Evolutionary conservation across 2,888 invertebrate species (phyloP).

Genomic region (Operophtera brumata): DNA sequence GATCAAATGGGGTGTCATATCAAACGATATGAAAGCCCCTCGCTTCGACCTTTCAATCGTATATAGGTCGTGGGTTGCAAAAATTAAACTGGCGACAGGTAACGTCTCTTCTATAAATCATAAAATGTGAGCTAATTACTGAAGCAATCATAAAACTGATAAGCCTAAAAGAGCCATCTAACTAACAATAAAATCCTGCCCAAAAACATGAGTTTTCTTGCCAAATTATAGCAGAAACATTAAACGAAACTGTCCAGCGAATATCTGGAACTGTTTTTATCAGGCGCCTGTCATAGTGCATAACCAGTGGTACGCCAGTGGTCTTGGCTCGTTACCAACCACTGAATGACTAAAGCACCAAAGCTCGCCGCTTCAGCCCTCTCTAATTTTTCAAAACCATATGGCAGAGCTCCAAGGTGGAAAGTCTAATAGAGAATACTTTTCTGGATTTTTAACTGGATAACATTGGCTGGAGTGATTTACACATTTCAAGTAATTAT

Average conservation of each 20-base stretch:
- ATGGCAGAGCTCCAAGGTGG: conserved; percentile 66
- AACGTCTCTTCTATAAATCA: too few species aligned
- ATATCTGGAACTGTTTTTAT: conserved; percentile 39
- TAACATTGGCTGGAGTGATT: conserved; percentile 1
- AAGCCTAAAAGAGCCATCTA: too few species aligned
- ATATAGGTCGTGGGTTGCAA: too few species aligned
- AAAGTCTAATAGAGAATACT: conserved; percentile 56
- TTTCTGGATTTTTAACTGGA: conserved; percentile 45
- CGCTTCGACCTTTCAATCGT: too few species aligned
- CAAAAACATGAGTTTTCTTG: conserved; percentile 8
- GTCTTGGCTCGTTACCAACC: conserved; percentile 64
- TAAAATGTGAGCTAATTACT: too few species aligned
- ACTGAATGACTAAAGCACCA: conserved; percentile 6
- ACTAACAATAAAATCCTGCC: too few species aligned
- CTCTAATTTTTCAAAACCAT: conserved; percentile 72
- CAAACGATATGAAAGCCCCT: too few species aligned
- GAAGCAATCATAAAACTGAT: too few species aligned
- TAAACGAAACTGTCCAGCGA: conserved; percentile 30
- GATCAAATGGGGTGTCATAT: too few species aligned
- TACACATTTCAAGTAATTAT: not conserved
- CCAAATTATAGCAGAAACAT: conserved; percentile 19
- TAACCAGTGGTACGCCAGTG: conserved; percentile 36
- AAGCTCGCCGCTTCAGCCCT: conserved; percentile 42
- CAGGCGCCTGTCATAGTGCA: conserved; percentile 46
- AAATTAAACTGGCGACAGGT: too few species aligned